These are phyloP conservation scores for Meloidogyne hapla DNA, from an alignment of 1,140 invertebrate species.

Conservation along the genomic window DNA sequence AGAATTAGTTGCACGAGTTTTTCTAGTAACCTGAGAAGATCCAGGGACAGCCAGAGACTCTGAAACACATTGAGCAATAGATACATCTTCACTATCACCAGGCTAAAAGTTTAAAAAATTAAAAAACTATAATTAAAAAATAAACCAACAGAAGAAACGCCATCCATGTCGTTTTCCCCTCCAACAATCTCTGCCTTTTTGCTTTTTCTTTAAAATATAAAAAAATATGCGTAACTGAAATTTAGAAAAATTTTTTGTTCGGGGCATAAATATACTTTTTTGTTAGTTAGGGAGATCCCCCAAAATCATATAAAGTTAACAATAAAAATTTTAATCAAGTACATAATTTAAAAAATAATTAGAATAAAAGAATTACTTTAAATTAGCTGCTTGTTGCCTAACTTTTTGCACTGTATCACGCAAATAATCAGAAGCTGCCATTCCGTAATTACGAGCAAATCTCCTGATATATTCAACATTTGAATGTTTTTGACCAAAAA, in stretches of 20 bases:
- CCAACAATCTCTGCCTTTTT: conserved; percentile 23
- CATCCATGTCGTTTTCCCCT: conserved; percentile 11
- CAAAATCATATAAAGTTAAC: background rate
- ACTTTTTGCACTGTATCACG: conserved; percentile 17
- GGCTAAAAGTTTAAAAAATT: background rate
- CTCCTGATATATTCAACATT: conserved; percentile 20
- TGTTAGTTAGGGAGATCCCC: too few relatives aligned
- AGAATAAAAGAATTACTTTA: background rate
- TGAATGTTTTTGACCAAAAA: conserved; percentile 15
- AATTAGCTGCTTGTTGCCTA: conserved; percentile 7
- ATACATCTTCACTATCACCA: conserved; percentile 25
- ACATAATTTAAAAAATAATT: too few relatives aligned
- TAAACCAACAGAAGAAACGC: conserved; percentile 15
- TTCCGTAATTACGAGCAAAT: conserved; percentile 27
- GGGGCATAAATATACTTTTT: too few relatives aligned
- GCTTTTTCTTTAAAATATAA: conserved; percentile 11
- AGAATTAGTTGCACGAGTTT: conserved; percentile 8
- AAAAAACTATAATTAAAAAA: background rate
- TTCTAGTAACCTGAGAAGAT: background rate
- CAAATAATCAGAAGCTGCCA: conserved; percentile 12
- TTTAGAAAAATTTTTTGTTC: too few relatives aligned
- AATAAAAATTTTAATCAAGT: too few relatives aligned
- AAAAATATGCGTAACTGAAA: background rate
- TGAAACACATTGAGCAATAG: conserved; percentile 6
- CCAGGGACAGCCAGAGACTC: background rate